Evolutionary conservation across 2,888 invertebrate species (phyloP), one percentile per base, ranked within the genome.

Genomic region (Pharmacophagus antenor): DNA sequence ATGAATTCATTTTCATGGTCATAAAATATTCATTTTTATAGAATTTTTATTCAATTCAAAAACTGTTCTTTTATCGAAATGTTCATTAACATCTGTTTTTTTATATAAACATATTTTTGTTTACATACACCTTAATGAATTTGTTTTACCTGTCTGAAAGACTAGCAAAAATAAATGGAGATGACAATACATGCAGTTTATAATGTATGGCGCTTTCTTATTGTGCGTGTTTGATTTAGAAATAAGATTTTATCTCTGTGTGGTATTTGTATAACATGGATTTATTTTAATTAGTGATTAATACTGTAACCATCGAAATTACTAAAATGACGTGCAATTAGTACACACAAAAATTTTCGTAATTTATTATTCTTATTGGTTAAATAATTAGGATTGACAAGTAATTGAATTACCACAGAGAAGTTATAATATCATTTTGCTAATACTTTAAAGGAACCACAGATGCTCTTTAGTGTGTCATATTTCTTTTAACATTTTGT

Each of bases 401-500:
- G 15, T 27, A 27, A 10, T 27, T 27, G 10, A n/a, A n/a, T 42
- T n/a, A 55, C 78, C 82, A 80, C 81, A 80, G 81, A 62, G 79
- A 80, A 77, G 67, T 76, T 77, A 67, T 65, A 63, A 67, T 63
- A 72, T 71, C 68, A 71, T 77, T 77, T 71, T 73, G 71, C 77
- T 70, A 75, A 72, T 72, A 73, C 72, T 73, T 72, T 44, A 60
- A 68, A 74, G 77, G 73, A 79, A 79, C 82, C 77, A n/a, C n/a
- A 10, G n/a, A 66, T 75, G 83, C 79, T 81, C 72, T 73, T 66
- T 85, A 84, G 86, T 85, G 88, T 88, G 89, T 89, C 89, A 88
- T 89, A 89, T 87, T 85, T 84, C 84, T 81, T 82, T 82, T 79
- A 81, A 79, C 78, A 37, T 77, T 74, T 80, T 74, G 74, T 74